Conservation (phyloP, 2,797 vertebrate genomes). For the Manis crassicaudata region DNA sequence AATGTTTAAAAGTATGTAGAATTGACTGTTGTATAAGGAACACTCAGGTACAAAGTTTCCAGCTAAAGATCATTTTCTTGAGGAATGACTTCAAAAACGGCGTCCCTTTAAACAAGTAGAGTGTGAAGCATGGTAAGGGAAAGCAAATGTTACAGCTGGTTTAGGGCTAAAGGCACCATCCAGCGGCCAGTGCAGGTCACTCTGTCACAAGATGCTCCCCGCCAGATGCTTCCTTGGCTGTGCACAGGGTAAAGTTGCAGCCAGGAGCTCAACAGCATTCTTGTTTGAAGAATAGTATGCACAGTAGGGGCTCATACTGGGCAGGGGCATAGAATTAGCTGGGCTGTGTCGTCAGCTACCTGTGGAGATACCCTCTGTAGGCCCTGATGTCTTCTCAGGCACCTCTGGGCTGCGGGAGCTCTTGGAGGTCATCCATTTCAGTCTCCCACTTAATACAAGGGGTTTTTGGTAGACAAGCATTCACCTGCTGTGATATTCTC, state of each 20-base stretch:
- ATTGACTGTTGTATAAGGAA: background rate
- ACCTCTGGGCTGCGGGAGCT: background rate
- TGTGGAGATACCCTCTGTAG: background rate
- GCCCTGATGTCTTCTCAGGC: background rate
- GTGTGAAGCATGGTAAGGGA: background rate
- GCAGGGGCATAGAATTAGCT: background rate
- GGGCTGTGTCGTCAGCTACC: background rate
- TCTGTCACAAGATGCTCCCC: background rate
- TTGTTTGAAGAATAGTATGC: background rate
- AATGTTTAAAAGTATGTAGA: background rate
- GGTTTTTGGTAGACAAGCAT: background rate
- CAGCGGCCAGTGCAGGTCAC: background rate
- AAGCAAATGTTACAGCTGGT: background rate
- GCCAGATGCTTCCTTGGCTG: background rate
- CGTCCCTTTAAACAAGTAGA: conserved; percentile 10
- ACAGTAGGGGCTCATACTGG: background rate
- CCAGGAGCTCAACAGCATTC: background rate
- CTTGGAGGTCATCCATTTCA: background rate
- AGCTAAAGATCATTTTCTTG: background rate
- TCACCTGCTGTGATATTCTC: background rate
- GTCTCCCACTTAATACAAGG: background rate
- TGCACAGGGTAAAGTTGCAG: background rate
- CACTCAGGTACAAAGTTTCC: background rate
- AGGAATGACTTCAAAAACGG: background rate
- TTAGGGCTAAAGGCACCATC: background rate